These are phyloP conservation scores for Cephus rjabovi DNA, from an alignment of 2,888 invertebrate genomes.

Conservation along the genomic window DNA sequence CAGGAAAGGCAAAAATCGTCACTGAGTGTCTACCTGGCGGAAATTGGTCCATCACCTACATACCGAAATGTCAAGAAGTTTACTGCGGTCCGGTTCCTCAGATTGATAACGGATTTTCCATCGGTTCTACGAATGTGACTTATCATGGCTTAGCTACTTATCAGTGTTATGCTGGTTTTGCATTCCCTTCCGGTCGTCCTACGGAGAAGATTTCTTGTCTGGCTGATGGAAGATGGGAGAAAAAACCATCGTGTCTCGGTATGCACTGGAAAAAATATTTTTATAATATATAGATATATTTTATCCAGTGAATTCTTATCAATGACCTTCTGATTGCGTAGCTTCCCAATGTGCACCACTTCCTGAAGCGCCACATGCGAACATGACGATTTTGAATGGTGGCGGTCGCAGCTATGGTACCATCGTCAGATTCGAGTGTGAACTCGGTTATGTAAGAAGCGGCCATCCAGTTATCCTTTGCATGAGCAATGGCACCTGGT, in stretches of 20 bases:
- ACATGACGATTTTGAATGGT: constrained; percentile 87
- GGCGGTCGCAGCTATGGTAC: constrained; percentile 94
- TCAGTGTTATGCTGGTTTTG: constrained; percentile 96
- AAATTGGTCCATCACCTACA: constrained; percentile 92
- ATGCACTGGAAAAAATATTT: constrained; percentile 38
- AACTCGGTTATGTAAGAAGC: constrained; percentile 87
- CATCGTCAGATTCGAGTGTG: constrained; percentile 91
- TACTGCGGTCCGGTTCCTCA: constrained; percentile 98
- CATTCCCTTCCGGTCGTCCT: constrained; percentile 88
- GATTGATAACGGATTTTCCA: constrained; percentile 97
- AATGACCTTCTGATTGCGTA: constrained; percentile 49
- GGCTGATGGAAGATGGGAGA: constrained; percentile 92
- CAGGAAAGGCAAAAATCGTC: constrained; percentile 84
- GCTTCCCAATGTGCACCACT: constrained; percentile 92
- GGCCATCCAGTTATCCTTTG: constrained; percentile 92
- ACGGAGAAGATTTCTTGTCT: constrained; percentile 91
- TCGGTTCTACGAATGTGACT: constrained; percentile 95
- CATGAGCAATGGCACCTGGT: constrained; percentile 97
- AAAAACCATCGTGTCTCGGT: constrained; percentile 91
- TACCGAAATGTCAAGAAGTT: constrained; percentile 94
- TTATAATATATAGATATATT: constrained; percentile 5
- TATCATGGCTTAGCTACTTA: constrained; percentile 94
- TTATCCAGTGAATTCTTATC: constrained; percentile 1
- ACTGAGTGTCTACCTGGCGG: constrained; percentile 91
- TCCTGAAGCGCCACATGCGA: constrained; percentile 88